A percentile compares a stretch with the other conserved stretches of the same genome.
phyloP scores from a whole-genome alignment of 2,888 invertebrate genomes.

The Harpagoxenus sublaevis region DNA sequence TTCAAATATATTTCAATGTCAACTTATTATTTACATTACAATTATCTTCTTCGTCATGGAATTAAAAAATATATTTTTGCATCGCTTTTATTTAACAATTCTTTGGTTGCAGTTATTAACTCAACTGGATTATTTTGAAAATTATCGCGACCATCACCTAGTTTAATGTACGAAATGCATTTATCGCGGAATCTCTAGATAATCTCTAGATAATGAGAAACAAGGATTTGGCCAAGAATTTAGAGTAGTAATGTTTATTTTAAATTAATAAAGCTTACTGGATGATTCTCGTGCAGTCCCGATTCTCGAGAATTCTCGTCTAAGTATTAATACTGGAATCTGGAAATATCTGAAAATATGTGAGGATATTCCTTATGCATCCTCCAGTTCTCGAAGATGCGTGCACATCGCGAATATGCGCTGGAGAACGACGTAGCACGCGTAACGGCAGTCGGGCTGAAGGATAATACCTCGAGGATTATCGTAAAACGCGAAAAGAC shows the following conservation, averaged over 20 bases:
- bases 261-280: background rate
- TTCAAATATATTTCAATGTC: background rate
- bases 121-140: background rate
- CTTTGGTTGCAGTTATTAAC: background rate
- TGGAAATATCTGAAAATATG: conserved; percentile 45
- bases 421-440: conserved; percentile 19
- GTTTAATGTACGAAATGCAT: background rate
- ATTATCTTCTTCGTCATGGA: background rate
- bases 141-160: background rate
- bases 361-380: conserved; percentile 24
- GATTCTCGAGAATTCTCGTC: conserved; percentile 21
- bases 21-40: background rate
- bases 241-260: conserved; percentile 35
- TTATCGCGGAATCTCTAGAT: background rate
- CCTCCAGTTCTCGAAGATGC: background rate
- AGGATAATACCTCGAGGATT: conserved; percentile 67
- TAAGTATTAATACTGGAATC: conserved; percentile 11
- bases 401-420: conserved; percentile 20
- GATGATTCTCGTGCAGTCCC: conserved; percentile 5
- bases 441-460: conserved; percentile 50
- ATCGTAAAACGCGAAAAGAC: conserved; percentile 74
- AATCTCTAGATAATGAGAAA: conserved; percentile 28
- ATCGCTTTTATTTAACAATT: background rate
- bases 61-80: background rate
- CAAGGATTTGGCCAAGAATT: conserved; percentile 24